Evolutionary conservation across 2,797 vertebrate genomes (phyloP).

Genomic region (Danio kyathit): DNA sequence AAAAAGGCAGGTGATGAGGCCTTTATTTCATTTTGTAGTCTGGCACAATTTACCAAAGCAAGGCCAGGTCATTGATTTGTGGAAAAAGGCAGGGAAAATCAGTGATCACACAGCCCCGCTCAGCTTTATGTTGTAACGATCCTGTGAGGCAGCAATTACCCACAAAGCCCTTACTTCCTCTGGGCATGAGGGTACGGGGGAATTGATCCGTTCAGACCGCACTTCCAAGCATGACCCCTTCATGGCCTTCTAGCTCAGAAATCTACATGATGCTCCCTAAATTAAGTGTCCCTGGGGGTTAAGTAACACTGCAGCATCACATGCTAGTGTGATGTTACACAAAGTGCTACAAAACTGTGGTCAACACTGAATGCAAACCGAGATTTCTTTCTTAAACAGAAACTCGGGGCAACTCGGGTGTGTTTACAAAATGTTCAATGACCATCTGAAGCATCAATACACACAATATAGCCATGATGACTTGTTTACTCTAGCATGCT

Average conservation of each 20-base stretch:
- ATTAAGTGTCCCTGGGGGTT: slow-evolving; percentile 7
- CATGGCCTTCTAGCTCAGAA: neutral
- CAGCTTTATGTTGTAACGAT: slow-evolving; percentile 53
- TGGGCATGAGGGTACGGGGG: slow-evolving; percentile 12
- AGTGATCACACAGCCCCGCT: slow-evolving; percentile 37
- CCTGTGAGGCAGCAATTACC: slow-evolving; percentile 44
- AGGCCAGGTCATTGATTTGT: slow-evolving; percentile 70
- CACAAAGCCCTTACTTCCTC: slow-evolving; percentile 44
- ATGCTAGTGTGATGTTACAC: slow-evolving; percentile 2
- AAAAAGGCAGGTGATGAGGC: slow-evolving; percentile 42
- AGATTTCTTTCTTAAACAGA: neutral
- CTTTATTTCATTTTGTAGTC: slow-evolving; percentile 43
- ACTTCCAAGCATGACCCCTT: slow-evolving; percentile 26
- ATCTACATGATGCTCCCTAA: slow-evolving; percentile 20
- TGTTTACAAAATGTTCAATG: neutral
- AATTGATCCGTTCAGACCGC: slow-evolving; percentile 37
- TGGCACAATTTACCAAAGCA: slow-evolving; percentile 42
- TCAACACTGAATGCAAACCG: neutral
- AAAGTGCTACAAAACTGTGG: neutral
- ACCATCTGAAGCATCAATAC: neutral
- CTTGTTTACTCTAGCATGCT: neutral
- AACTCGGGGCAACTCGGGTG: neutral
- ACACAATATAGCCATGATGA: neutral
- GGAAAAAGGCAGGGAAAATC: slow-evolving; percentile 70
- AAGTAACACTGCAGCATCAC: neutral